Base-by-base conservation (phyloP, 2,797 vertebrate species). In the Balearica regulorum region DNA sequence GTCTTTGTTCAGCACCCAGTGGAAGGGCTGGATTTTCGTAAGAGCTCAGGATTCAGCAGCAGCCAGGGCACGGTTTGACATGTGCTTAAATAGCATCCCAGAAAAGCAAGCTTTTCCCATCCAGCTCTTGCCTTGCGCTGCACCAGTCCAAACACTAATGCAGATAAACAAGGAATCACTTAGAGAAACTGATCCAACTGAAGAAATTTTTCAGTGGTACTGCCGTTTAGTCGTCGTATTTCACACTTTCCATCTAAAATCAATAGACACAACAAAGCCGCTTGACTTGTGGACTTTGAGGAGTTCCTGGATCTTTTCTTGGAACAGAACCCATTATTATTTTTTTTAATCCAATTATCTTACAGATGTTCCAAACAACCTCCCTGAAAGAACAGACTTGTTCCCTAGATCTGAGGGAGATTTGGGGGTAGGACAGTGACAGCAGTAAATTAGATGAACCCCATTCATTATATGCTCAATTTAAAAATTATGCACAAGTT, bases 211-310 rank as follows among this genome's bases (percentile, higher is more conserved):
- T 93, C 60, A 41, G 43, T 51, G 20, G 26, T 48, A 25, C 78
- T 85, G 64, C 9, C 79, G 24, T 75, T 93, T 75, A 71, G 71
- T 87, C 5, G 6, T 83, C 0, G 1, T 54, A 92, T 95, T 97
- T 96, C 72, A 78, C 82, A 78, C 62, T 17, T 91, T 55, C 72
- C 43, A 17, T 76, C 57, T 72, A 91, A 94, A 95, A 89, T 83
- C 88, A 75, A 57, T 44, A 82, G 78, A 73, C 78, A 54, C 24
- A 79, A 49, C n/a, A 87, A 84, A 96, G 80, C 20, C 0, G 0
- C 19, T 64, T 84, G 57, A 0, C 19, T 64, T 84, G 53, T 82
- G 73, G 25, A 68, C 64, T 85, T 90, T 1, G 24, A 87, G 60
- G 53, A 51, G n/a, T 78, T 71, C 61, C 88, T 93, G 25, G 10